Percentiles rank a stretch among this genome's conserved stretches.
Conservation (phyloP, 1,140 invertebrate genomes). For the Drosophila kepulauana region DNA sequence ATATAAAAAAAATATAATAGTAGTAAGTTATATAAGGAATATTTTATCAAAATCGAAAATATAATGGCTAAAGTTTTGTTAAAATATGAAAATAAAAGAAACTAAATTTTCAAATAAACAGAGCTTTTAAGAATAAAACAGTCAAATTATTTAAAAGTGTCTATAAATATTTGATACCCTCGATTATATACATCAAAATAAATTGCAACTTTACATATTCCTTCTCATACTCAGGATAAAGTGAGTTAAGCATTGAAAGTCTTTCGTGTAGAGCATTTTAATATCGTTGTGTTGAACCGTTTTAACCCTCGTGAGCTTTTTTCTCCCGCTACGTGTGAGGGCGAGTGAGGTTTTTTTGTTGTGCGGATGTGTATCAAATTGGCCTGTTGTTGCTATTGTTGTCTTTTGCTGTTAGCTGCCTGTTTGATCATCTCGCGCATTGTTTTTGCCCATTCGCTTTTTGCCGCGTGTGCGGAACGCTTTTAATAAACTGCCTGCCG, state of each 20-base stretch:
- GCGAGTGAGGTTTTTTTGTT: neutral
- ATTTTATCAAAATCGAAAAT: too few species aligned
- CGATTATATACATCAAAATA: too few species aligned
- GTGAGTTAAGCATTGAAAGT: neutral
- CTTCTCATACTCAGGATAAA: neutral
- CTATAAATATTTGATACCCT: too few species aligned
- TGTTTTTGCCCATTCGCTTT: constrained; percentile 42
- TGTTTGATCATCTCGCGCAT: constrained; percentile 36
- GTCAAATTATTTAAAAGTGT: too few species aligned
- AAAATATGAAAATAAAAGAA: too few species aligned
- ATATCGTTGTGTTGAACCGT: constrained; percentile 8
- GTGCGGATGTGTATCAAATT: constrained; percentile 44
- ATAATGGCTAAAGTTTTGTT: too few species aligned
- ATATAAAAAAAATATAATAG: too few species aligned
- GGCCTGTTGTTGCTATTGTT: constrained; percentile 35
- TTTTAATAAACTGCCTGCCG: constrained; percentile 71
- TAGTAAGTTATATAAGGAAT: too few species aligned
- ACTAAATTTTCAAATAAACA: too few species aligned
- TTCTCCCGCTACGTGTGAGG: neutral
- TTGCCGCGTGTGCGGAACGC: constrained; percentile 25
- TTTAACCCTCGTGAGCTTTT: neutral
- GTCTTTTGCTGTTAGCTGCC: neutral
- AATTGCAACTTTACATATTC: too few species aligned
- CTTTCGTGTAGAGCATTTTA: constrained; percentile 17
- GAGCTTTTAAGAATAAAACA: too few species aligned